These are phyloP conservation scores for Vombatus ursinus DNA, from an alignment of 2,113 vertebrate genomes.

Conservation along the genomic window DNA sequence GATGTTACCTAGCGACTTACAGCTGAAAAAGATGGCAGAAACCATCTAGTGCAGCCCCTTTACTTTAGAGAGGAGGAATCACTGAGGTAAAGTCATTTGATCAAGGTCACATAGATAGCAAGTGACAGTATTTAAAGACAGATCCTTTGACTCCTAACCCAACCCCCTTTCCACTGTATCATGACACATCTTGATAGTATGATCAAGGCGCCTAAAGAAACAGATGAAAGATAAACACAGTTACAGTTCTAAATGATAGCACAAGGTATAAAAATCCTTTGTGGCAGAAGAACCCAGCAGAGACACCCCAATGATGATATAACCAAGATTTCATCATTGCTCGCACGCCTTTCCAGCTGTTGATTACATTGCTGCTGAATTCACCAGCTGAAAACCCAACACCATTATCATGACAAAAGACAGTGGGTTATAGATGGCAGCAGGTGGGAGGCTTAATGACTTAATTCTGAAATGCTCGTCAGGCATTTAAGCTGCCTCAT, in stretches of 20 bases:
- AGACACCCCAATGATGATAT: conserved; percentile 37
- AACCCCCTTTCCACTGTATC: background rate
- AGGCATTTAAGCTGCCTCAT: conserved; percentile 74
- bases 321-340: conserved; percentile 53
- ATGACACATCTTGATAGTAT: background rate
- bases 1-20: background rate
- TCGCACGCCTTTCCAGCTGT: conserved; percentile 64
- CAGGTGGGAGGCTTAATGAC: conserved; percentile 77
- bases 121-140: background rate
- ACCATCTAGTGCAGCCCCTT: background rate
- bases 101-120: background rate
- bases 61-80: background rate
- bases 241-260: conserved; percentile 28
- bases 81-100: background rate
- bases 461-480: conserved; percentile 71
- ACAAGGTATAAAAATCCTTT: conserved; percentile 29
- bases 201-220: conserved; percentile 12
- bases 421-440: conserved; percentile 74
- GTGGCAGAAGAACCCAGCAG: conserved; percentile 12
- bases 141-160: background rate
- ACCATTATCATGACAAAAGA: conserved; percentile 78
- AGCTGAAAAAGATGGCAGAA: background rate
- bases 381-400: conserved; percentile 67
- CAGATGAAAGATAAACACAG: background rate
- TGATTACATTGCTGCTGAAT: conserved; percentile 61